Evolutionary conservation across 2,797 vertebrate genomes (phyloP), one percentile per base, ranked within the genome.

Genomic region (Rhinichthys osculus): DNA sequence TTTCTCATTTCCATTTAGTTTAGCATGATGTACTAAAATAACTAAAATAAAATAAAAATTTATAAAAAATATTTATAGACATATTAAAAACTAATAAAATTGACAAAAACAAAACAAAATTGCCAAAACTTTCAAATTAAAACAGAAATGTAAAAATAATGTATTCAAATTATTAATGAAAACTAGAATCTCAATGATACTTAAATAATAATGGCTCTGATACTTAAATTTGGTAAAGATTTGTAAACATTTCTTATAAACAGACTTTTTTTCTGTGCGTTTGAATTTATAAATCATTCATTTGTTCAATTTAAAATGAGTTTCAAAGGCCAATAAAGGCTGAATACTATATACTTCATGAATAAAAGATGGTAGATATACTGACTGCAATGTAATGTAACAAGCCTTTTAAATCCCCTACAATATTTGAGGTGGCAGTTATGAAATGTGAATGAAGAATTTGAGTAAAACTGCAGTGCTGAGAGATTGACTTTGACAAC

Each of bases 401-500:
- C 38, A 82, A n/a, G 78, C 69, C 23, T 86, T 82, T 81, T 42
- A 76, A 59, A 33, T 44, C 84, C 78, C 80, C 57, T 78, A 21
- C 85, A 84, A 77, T 62, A 69, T 86, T 85, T 62, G 71, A 89
- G 85, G 73, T 87, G 81, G 83, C 62, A 35, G 90, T 76, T 85
- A 88, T 91, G 90, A 91, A 92, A 91, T 90, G 88, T 17, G 85
- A 90, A 91, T 93, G 85, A 89, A 90, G 90, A 88, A 92, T 78
- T 85, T 86, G 78, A 81, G 88, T 85, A 87, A 85, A 91, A 88
- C 82, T 33, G 71, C 90, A 82, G 90, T 85, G 87, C 42, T 87
- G 88, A 91, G 86, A 86, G 90, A 92, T 93, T 90, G 88, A 84
- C 69, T 92, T 84, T 93, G 92, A 94, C 93, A 92, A 89, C 81